Evolutionary conservation across 2,888 invertebrate species (phyloP), one percentile per base, ranked within the genome.

Genomic region (Drosophila pseudotakahashii): DNA sequence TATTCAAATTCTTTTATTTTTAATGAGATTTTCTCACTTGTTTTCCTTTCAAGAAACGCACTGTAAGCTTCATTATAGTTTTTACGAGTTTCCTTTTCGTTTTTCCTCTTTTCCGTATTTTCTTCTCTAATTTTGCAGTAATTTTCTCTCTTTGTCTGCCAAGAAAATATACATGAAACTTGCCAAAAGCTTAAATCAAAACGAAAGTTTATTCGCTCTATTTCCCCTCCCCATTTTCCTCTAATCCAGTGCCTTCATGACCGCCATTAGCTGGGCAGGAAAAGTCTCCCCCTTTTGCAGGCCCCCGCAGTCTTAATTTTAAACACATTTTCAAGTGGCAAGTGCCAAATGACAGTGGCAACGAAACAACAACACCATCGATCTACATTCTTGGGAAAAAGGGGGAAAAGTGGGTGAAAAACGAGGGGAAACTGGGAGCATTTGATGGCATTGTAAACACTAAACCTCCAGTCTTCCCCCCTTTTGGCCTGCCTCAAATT

Each of bases 241-340:
- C 42, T 60, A 62, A 75, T 62, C 60, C 55, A 60, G 54, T 45
- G 71, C 47, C 63, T 62, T 75, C 52, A 55, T 58, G 61, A 76
- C 76, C 66, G 71, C 75, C 75, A 75, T 75, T 75, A 75, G 75
- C 70, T 69, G 57, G 57, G 54, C 67, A 54, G 51, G 53, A 59
- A 41, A 45, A 61, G 70, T n/a, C 23, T 23, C 19, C 36, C 10
- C 42, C 3, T 16, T 9, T 14, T 2, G n/a, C 19, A 19, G 6
- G 13, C 48, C n/a, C 7, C 48, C 30, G 37, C 34, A 34, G 36
- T 36, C 47, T 47, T 52, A 69, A 55, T 73, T 63, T 71, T 54
- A 71, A 71, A 71, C 55, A 73, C 63, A 71, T 63, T 71, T 71
- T 55, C 71, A 62, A 71, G 64, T 67, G 64, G 63, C 50, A 63